Conservation (phyloP, 2,113 vertebrate genomes). For the Turdus rufiventris region DNA sequence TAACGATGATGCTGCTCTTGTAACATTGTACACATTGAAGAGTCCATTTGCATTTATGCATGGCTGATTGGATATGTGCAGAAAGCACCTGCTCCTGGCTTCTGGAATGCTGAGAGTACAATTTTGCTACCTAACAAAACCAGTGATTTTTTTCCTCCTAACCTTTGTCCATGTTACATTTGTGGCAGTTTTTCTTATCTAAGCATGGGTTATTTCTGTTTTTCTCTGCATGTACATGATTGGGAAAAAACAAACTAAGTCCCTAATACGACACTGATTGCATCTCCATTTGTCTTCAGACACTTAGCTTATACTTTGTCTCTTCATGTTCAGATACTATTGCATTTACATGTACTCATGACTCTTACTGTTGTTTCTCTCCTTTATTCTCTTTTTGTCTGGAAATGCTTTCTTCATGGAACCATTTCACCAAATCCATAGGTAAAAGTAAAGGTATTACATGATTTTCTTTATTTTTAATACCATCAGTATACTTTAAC, state of each 20-base stretch:
- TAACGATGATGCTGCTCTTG: conserved; percentile 50
- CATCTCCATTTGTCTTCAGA: conserved; percentile 62
- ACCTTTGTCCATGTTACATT: conserved; percentile 36
- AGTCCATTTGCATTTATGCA: conserved; percentile 75
- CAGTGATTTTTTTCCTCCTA: neutral
- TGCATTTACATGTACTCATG: conserved; percentile 76
- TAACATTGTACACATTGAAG: conserved; percentile 1
- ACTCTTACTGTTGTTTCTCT: conserved; percentile 88
- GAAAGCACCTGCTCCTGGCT: conserved; percentile 69
- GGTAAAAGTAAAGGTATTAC: conserved; percentile 99
- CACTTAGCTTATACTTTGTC: conserved; percentile 59
- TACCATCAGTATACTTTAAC: conserved; percentile 61
- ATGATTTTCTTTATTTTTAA: conserved; percentile 75
- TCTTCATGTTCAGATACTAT: conserved; percentile 68
- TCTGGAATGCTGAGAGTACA: conserved; percentile 71
- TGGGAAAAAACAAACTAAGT: conserved; percentile 35
- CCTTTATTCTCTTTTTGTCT: conserved; percentile 83
- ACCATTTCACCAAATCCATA: conserved; percentile 96
- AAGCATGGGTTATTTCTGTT: conserved; percentile 68
- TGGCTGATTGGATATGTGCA: conserved; percentile 71
- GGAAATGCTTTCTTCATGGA: conserved; percentile 97
- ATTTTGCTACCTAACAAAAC: conserved; percentile 41
- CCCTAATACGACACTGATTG: conserved; percentile 15
- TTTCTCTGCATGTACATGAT: conserved; percentile 71
- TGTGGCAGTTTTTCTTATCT: conserved; percentile 42